phyloP scores from a whole-genome alignment of 37 sponge, comb jelly and placozoan genomes.

The Lycopodina hypogea region DNA sequence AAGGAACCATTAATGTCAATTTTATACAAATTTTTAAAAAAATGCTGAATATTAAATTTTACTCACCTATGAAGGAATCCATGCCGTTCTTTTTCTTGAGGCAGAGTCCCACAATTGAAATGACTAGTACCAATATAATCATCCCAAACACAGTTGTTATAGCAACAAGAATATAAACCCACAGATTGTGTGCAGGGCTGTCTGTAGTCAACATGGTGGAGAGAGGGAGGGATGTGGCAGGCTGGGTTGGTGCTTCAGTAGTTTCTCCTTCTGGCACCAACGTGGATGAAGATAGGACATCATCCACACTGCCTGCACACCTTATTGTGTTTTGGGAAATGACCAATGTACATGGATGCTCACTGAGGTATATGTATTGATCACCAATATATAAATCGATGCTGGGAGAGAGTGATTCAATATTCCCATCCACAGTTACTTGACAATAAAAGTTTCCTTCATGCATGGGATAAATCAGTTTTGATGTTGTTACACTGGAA shows the following conservation, averaged over 20 bases:
- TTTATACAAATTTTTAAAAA: too few species aligned
- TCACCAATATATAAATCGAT: not conserved
- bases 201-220: not conserved
- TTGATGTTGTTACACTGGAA: too few species aligned
- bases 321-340: too few species aligned
- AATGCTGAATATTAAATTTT: too few species aligned
- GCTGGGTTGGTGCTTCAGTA: too few species aligned
- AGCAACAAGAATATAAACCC: slow-evolving; percentile 42
- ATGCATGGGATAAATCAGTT: not conserved
- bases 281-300: too few species aligned
- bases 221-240: too few species aligned
- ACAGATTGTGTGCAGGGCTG: not conserved
- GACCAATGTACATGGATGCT: too few species aligned
- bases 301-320: not conserved
- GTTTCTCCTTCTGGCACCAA: too few species aligned
- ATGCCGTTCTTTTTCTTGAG: slow-evolving; percentile 12
- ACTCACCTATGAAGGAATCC: slow-evolving; percentile 13
- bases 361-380: too few species aligned
- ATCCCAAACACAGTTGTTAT: slow-evolving; percentile 46
- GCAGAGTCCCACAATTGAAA: slow-evolving; percentile 39
- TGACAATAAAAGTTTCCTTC: slow-evolving; percentile 4
- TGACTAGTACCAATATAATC: slow-evolving; percentile 36
- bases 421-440: not conserved
- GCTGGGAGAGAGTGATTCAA: not conserved
- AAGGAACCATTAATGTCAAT: too few species aligned